Evolutionary conservation across 2,888 invertebrate genomes (phyloP), one percentile per base, ranked within the genome.

Genomic region (Linnaemya vulpina): DNA sequence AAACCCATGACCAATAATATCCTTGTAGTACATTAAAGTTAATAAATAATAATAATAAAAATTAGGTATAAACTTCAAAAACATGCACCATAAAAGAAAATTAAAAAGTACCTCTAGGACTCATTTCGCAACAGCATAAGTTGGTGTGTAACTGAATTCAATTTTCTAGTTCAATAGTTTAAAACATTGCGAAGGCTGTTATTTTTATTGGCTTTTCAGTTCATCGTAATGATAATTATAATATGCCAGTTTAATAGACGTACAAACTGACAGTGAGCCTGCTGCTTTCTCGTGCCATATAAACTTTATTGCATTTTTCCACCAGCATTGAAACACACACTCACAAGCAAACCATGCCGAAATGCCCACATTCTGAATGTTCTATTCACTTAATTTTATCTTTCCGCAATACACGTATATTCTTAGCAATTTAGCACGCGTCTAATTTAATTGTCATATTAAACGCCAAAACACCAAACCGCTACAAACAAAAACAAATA

Each of bases 391-490:
- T 82, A 82, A 82, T 85, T 85, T 82, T 85, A 82, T 85, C 82
- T 75, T 75, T 71, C 75, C 82, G 78, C 78, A n/a, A n/a, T n/a
- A n/a, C 75, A 78, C 82, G 82, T 82, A 78, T 85, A 82, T 85
- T 85, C 82, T 75, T 79, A 85, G 85, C 78, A 85, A 85, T 82
- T 85, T 85, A 82, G 85, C 85, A 85, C 85, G 85, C 85, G 78
- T 82, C 82, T 75, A 78, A 79, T 82, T 78, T 82, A 82, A 85
- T 85, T 82, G 82, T 75, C 78, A 85, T 71, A 82, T 77, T 17
- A 70, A 85, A 82, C 68, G 68, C 74, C 67, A 77, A 77, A 58
- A 55, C 13, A 74, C 40, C 58, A 15, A 17, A 22, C 49, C 17
- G 38, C 49, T 17, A 75, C 65, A 76, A 84, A 84, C 71, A 65